Base-by-base conservation (phyloP, 2,113 vertebrate species). In the Mormoops blainvillei region DNA sequence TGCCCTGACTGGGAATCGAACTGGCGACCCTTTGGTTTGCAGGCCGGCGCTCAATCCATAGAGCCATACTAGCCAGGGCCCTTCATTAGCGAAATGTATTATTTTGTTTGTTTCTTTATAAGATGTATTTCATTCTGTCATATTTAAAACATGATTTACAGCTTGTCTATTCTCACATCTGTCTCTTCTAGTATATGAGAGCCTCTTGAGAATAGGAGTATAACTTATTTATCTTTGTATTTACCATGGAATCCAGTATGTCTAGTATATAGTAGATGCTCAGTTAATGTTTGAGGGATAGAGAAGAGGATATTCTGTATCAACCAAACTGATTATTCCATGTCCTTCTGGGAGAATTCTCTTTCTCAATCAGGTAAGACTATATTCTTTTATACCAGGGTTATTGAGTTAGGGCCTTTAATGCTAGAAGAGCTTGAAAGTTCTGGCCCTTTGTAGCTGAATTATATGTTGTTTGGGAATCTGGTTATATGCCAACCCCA, bases 61-160 rank as follows among this genome's bases (percentile, higher is more conserved):
- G 58, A 61, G 26, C 58, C 58, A 26, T 26, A 28, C 58, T 3
- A 61, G 58, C 58, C 58, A 61, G 58, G 24, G 26, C 58, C 58
- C 28, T 61, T 61, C 58, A 26, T 61, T 61, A 14, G 61, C 33
- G n/a, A 31, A 91, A 41, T 96, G 28, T 65, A 43, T 73, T 86
- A 26, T 22, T 86, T 95, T 86, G 26, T 92, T 93, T 85, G 26
- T 92, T 93, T 85, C 45, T 74, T 93, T 86, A n/a, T 93, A 84
- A 88, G 61, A 80, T 82, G 67, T 78, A 78, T 87, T 83, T 94
- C 22, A 65, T 96, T 87, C 22, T 95, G 3, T 91, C 20, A 80
- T 85, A 48, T 61, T 54, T 93, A 81, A 80, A 85, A 61, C 85
- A 78, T 89, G 24, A 90, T 68, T 77, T 76, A 84, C 10, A 56